These are phyloP conservation scores for Hemiscyllium ocellatum DNA, from an alignment of 2,113 vertebrate species.

Conservation along the genomic window DNA sequence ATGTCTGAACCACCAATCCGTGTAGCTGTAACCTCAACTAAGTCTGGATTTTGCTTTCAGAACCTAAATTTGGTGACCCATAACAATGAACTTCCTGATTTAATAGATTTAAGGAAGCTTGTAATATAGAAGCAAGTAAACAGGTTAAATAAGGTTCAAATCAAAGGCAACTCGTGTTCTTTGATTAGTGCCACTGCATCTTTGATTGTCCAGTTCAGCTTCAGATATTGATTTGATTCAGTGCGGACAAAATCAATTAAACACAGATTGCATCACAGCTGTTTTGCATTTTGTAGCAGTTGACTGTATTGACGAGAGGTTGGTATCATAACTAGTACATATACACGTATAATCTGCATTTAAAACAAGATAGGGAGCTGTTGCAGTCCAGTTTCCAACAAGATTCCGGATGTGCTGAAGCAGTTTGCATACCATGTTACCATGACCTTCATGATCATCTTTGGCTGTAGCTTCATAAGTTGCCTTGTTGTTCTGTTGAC, in stretches of 20 bases:
- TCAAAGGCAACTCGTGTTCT: not conserved
- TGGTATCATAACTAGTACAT: not conserved
- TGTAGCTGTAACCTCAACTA: not conserved
- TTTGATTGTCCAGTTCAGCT: not conserved
- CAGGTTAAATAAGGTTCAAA: not conserved
- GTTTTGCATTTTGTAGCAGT: not conserved
- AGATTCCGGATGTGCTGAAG: not conserved
- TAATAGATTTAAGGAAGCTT: not conserved
- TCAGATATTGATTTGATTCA: not conserved
- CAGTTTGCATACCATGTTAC: not conserved
- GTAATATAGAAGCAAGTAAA: not conserved
- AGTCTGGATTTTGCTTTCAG: not conserved
- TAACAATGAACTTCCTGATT: not conserved
- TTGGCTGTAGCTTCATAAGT: not conserved
- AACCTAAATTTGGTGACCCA: not conserved
- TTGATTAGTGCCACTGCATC: not conserved
- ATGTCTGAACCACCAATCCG: not conserved
- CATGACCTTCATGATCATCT: not conserved
- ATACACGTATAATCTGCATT: not conserved
- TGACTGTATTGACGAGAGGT: not conserved
- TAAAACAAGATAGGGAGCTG: not conserved
- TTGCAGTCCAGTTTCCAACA: not conserved
- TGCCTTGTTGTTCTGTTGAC: not conserved
- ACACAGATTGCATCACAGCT: not conserved
- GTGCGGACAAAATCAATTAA: not conserved